phyloP scores from a whole-genome alignment of 1,140 invertebrate genomes.

The Hyles euphorbiae region DNA sequence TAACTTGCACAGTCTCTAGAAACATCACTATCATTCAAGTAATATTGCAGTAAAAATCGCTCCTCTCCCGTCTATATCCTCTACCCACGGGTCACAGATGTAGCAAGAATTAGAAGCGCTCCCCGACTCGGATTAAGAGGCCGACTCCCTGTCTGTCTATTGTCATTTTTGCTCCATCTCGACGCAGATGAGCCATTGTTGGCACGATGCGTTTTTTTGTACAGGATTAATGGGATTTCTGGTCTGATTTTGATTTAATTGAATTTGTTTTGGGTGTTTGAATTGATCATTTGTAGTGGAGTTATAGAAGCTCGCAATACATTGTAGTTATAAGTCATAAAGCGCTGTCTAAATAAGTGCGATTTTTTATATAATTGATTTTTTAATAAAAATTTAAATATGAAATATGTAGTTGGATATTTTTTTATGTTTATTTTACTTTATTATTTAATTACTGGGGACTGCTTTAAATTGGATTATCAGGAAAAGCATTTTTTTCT shows the following conservation, averaged over 20 bases:
- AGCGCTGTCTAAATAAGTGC: no score
- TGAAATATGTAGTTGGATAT: no score
- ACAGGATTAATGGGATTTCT: conserved; percentile 43
- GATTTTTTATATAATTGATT: no score
- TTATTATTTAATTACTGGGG: no score
- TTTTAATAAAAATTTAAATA: no score
- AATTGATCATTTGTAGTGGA: background rate
- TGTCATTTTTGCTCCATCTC: conserved; percentile 44
- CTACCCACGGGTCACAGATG: conserved; percentile 45
- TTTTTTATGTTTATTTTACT: no score
- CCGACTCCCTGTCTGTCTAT: conserved; percentile 40
- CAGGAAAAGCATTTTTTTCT: no score
- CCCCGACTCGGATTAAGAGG: conserved; percentile 50
- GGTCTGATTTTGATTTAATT: conserved; percentile 20
- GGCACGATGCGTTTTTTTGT: conserved; percentile 43
- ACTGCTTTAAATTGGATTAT: no score
- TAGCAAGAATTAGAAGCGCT: conserved; percentile 58
- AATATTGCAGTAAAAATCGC: conserved; percentile 1
- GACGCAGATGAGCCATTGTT: conserved; percentile 42
- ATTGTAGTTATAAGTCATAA: no score
- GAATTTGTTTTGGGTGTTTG: conserved; percentile 4
- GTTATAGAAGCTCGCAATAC: no score
- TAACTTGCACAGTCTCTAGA: no score
- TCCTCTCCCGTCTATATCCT: conserved; percentile 12
- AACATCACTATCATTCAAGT: no score